A percentile compares a stretch with the other conserved stretches of the same genome.
Evolutionary conservation across 2,888 invertebrate genomes (phyloP).

Genomic region (Spodoptera picta): DNA sequence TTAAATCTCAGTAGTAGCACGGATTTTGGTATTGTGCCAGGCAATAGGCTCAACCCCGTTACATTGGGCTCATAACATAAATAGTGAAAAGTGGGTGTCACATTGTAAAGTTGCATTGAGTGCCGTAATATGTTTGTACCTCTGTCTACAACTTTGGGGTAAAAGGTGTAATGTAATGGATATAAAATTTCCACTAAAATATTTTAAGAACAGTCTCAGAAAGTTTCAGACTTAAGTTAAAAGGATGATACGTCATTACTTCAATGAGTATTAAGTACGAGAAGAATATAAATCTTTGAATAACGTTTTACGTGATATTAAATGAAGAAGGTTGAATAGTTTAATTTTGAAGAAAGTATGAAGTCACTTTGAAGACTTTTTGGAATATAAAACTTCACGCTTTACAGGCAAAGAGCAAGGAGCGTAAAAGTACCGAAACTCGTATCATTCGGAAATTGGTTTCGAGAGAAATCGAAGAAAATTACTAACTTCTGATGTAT

Average conservation of each 20-base stretch:
- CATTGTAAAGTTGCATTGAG: no score
- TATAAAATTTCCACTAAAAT: neutral
- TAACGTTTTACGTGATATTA: slow-evolving; percentile 28
- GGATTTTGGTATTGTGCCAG: no score
- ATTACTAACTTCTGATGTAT: slow-evolving; percentile 38
- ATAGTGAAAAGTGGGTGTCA: no score
- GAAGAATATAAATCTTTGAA: slow-evolving; percentile 36
- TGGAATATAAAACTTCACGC: slow-evolving; percentile 42
- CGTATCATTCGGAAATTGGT: slow-evolving; percentile 50
- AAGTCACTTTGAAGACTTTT: slow-evolving; percentile 28
- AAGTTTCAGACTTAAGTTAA: slow-evolving; percentile 5
- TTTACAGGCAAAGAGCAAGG: slow-evolving; percentile 20
- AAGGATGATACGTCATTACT: slow-evolving; percentile 30
- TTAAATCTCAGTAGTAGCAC: no score
- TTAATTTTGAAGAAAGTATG: slow-evolving; percentile 36
- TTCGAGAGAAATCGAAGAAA: slow-evolving; percentile 37
- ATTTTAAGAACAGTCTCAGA: neutral
- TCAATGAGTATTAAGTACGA: neutral
- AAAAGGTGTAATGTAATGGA: no score
- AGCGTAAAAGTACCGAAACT: slow-evolving; percentile 42
- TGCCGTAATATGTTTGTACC: no score
- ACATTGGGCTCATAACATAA: no score
- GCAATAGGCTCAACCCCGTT: no score
- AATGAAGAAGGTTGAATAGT: slow-evolving; percentile 23
- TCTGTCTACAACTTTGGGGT: no score